Percentiles rank a stretch among this genome's conserved stretches.
Evolutionary conservation across 2,797 vertebrate species (phyloP).

Genomic region (Anableps anableps): DNA sequence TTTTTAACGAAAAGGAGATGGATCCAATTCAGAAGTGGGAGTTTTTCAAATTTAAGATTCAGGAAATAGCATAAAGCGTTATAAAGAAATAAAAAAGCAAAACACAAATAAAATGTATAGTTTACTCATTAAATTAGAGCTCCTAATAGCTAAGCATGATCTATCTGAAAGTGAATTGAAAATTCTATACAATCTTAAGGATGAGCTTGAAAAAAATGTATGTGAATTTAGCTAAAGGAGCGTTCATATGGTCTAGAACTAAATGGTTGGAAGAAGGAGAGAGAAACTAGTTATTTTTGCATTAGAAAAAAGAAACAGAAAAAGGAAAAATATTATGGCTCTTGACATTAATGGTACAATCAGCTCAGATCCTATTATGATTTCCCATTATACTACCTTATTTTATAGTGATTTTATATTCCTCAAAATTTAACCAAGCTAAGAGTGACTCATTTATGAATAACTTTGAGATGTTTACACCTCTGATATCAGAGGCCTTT

Average conservation of each 20-base stretch:
- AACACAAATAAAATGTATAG: not conserved
- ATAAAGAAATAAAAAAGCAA: not conserved
- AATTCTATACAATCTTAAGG: not conserved
- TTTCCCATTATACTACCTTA: not conserved
- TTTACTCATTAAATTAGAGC: not conserved
- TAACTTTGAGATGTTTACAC: not conserved
- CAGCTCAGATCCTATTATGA: not conserved
- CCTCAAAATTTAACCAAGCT: not conserved
- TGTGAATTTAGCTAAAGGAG: not conserved
- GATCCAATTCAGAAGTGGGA: too few species aligned
- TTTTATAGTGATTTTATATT: slow-evolving; percentile 5
- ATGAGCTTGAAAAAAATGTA: not conserved
- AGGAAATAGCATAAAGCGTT: not conserved
- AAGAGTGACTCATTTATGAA: not conserved
- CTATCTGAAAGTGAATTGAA: not conserved
- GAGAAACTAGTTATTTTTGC: slow-evolving; percentile 7
- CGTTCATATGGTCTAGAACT: not conserved
- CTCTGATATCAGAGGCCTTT: not conserved
- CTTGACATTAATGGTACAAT: not conserved
- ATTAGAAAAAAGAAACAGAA: not conserved
- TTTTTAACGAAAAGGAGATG: not conserved
- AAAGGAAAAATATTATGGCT: not conserved
- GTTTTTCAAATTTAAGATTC: too few species aligned
- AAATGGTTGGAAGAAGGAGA: not conserved
- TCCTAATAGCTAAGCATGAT: not conserved